Evolutionary conservation across 2,113 vertebrate species (phyloP).

Genomic region (Corydoras maculifer): DNA sequence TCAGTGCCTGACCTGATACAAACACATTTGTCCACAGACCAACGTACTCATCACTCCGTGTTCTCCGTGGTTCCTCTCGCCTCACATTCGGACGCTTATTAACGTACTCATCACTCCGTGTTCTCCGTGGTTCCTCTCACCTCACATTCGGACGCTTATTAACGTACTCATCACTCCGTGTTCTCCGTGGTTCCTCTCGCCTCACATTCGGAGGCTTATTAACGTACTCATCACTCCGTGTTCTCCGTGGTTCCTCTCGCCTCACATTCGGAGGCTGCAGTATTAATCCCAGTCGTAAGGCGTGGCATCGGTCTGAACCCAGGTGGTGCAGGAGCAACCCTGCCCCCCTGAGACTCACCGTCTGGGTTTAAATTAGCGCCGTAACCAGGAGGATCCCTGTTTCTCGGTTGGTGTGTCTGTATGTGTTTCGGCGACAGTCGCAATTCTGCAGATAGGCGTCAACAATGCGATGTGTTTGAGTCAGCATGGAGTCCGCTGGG

Average conservation of each 20-base stretch:
- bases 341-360: slow-evolving; percentile 30
- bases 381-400: slow-evolving; percentile 38
- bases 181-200: no score
- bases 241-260: no score
- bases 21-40: no score
- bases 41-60: no score
- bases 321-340: slow-evolving; percentile 30
- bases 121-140: no score
- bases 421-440: slow-evolving; percentile 16
- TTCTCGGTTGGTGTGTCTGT: slow-evolving; percentile 9
- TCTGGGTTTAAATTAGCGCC: slow-evolving; percentile 27
- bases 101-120: no score
- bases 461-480: background rate
- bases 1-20: no score
- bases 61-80: no score
- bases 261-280: slow-evolving; percentile 30
- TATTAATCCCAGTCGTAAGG: slow-evolving; percentile 38
- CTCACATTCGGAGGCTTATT: slow-evolving; percentile 30
- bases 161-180: background rate
- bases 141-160: slow-evolving; percentile 30
- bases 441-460: background rate
- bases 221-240: background rate
- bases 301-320: slow-evolving; percentile 30
- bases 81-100: slow-evolving; percentile 30
- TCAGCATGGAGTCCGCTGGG: no score